Base-by-base conservation (phyloP, 2,797 vertebrate genomes). In the Chiloscyllium punctatum region DNA sequence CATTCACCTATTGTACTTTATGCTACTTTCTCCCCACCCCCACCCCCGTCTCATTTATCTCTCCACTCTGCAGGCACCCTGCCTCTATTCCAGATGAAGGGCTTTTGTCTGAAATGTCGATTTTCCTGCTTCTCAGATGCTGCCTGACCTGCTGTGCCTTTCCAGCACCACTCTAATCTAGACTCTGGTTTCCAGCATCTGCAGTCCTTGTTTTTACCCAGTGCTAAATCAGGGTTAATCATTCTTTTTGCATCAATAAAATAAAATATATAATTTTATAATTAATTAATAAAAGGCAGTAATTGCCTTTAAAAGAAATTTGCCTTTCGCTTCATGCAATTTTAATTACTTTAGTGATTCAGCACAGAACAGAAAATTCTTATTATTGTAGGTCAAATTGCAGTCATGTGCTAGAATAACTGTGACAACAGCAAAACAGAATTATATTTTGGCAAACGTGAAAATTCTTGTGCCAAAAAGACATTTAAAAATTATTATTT, bases 391-490 rank as follows among this genome's bases (percentile, higher is more conserved):
- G 18, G 87, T 30, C 87, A 90, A 90, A 90, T 62, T 90, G 87
- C 33, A 30, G 25, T 62, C 53, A 62, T 62, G 53, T 90, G 87
- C 87, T 90, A 27, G 51, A 62, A 91, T n/a, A 91, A 21, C 33
- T 91, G 88, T 33, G 30, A 66, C 53, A 91, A 66, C 53, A 33
- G 57, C 88, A 66, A n/a, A 91, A 91, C 62, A 91, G 33, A 62
- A 91, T n/a, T 91, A 48, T 84, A n/a, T 91, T 91, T 91, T 91
- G 88, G 88, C 25, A 62, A 91, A 66, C 66, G 57, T 91, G 66
- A 5, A 33, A 57, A 53, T 66, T 66, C 15, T 66, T 30, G 62
- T 66, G 27, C 88, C 88, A 91, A 62, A 91, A 91, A 13, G 30
- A n/a, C 8, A 62, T 62, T 91, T 90, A 90, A 90, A 33, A 57